Conservation (phyloP, 2,797 vertebrate species). For the Falco biarmicus region DNA sequence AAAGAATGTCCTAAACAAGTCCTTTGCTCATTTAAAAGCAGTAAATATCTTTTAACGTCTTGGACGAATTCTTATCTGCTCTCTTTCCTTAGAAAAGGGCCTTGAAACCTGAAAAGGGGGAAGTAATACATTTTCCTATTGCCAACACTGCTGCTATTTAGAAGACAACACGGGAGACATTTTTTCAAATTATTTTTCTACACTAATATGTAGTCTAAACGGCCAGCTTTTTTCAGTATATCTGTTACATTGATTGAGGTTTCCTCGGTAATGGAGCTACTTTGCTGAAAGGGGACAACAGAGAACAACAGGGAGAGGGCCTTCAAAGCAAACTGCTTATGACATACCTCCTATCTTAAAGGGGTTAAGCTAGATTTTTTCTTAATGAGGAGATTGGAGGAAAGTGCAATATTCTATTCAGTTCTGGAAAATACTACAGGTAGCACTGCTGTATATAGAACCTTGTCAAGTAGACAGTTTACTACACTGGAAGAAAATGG, state of each 20-base stretch:
- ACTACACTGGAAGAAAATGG: constrained; percentile 65
- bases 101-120: not conserved
- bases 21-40: constrained; percentile 27
- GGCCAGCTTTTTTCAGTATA: not conserved
- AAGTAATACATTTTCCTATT: not conserved
- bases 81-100: not conserved
- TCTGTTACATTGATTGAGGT: not conserved
- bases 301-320: not conserved
- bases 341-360: not conserved
- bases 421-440: constrained; percentile 60
- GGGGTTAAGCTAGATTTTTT: not conserved
- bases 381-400: constrained; percentile 1
- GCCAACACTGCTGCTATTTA: not conserved
- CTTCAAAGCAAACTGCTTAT: constrained; percentile 8
- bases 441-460: constrained; percentile 46
- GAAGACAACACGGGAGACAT: not conserved
- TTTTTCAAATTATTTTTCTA: not conserved
- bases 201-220: not conserved
- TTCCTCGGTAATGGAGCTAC: not conserved
- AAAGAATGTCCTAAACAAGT: constrained; percentile 1
- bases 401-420: constrained; percentile 1
- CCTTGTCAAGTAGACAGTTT: constrained; percentile 55
- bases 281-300: not conserved
- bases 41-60: constrained; percentile 15
- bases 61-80: not conserved